A percentile compares a stretch with the other conserved stretches of the same genome.
These are phyloP conservation scores for Plecturocebus donacophilus DNA, from an alignment of 2,113 vertebrate species.

Conservation along the genomic window DNA sequence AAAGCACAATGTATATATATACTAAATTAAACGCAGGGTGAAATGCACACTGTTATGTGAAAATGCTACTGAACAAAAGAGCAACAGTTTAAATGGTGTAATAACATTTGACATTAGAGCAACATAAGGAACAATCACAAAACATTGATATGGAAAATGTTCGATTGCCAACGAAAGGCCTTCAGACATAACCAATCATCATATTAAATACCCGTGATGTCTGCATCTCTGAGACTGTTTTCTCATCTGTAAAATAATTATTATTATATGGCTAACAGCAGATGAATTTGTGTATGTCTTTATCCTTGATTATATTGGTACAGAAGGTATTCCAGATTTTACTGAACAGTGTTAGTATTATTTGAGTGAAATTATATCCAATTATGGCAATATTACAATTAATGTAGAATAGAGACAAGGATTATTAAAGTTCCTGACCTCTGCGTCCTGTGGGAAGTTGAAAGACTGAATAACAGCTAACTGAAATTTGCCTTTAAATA, in stretches of 20 bases:
- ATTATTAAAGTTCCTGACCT: not conserved
- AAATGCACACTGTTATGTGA: not conserved
- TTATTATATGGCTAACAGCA: not conserved
- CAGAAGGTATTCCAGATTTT: not conserved
- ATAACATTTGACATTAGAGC: not conserved
- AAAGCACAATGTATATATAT: not conserved
- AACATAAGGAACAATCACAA: not conserved
- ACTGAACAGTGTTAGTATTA: not conserved
- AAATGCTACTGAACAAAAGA: not conserved
- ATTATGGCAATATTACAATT: not conserved
- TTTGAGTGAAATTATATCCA: not conserved
- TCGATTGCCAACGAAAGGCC: not conserved
- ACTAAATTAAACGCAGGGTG: not conserved
- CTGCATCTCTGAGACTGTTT: not conserved
- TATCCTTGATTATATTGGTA: not conserved
- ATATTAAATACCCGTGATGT: not conserved
- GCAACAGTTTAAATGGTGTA: not conserved
- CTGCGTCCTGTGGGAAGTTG: not conserved
- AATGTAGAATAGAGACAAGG: slow-evolving; percentile 5
- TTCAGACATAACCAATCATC: not conserved
- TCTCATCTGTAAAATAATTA: not conserved
- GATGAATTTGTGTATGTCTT: not conserved
- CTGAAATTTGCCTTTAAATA: slow-evolving; percentile 41
- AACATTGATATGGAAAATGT: not conserved
- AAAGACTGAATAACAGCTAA: not conserved